Conservation (phyloP, 2,888 invertebrate genomes). For the Rotaria magnacalcarata region DNA sequence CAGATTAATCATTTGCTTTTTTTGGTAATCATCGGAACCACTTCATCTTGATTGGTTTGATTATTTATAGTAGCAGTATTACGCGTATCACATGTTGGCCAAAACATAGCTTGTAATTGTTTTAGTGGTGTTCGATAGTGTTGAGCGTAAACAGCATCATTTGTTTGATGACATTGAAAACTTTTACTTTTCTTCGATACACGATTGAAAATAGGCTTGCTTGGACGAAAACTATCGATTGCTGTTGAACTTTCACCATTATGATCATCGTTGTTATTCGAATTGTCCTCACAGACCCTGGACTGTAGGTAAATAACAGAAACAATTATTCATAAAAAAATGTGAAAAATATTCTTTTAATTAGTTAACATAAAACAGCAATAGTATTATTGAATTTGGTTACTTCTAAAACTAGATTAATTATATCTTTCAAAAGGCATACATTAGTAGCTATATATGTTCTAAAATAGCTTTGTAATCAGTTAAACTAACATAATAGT, state of each 20-base stretch:
- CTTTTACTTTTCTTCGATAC: neutral
- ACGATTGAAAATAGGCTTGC: neutral
- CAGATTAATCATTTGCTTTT: neutral
- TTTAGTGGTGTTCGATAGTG: neutral
- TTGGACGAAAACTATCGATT: neutral
- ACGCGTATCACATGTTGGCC: neutral
- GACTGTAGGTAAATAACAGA: neutral
- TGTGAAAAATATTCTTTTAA: neutral
- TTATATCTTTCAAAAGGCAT: neutral
- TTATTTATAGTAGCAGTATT: neutral
- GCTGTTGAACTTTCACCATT: neutral
- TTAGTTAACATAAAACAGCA: neutral
- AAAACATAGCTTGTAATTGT: slow-evolving; percentile 10
- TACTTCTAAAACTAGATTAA: neutral
- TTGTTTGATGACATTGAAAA: slow-evolving; percentile 7
- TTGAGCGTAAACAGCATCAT: neutral
- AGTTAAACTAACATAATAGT: neutral
- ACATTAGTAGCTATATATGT: neutral
- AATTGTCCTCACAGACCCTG: neutral
- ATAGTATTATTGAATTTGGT: neutral
- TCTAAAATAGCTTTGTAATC: neutral
- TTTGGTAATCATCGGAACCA: neutral
- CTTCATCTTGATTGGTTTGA: neutral
- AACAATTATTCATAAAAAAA: neutral
- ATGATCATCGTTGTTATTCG: neutral